Percentiles rank a stretch among this genome's conserved stretches.
Evolutionary conservation across 2,797 vertebrate genomes (phyloP).

Genomic region (Melanotaenia trifasciata): DNA sequence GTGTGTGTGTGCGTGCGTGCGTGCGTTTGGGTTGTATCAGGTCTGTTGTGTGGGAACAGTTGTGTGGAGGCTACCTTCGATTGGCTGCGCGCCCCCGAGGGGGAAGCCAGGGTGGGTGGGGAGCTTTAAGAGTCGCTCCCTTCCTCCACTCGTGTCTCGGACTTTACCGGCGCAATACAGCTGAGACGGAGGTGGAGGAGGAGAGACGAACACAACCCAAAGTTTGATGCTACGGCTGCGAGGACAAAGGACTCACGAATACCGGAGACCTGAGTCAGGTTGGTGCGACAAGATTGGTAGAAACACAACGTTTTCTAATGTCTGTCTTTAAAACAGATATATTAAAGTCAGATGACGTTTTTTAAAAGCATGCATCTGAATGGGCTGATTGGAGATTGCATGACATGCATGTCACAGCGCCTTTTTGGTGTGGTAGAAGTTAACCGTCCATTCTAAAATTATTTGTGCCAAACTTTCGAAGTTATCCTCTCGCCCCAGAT

Average conservation of each 20-base stretch:
- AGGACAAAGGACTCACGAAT: slow-evolving; percentile 12
- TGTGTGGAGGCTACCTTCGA: slow-evolving; percentile 41
- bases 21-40: too few species aligned
- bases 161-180: slow-evolving; percentile 43
- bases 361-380: not conserved
- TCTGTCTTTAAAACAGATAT: not conserved
- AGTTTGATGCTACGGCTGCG: slow-evolving; percentile 68
- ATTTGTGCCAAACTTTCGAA: slow-evolving; percentile 42
- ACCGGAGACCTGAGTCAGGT: slow-evolving; percentile 56
- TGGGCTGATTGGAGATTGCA: not conserved
- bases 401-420: slow-evolving; percentile 20
- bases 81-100: slow-evolving; percentile 59
- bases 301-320: not conserved
- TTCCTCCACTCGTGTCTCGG: slow-evolving; percentile 41
- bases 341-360: not conserved
- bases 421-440: not conserved
- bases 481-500: slow-evolving; percentile 7
- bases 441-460: not conserved
- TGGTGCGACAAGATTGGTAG: slow-evolving; percentile 23
- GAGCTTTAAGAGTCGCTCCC: slow-evolving; percentile 61
- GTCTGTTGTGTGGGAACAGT: not conserved
- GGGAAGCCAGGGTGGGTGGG: slow-evolving; percentile 62
- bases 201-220: slow-evolving; percentile 52
- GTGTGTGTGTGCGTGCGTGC: too few species aligned
- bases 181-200: slow-evolving; percentile 15